These are phyloP conservation scores for Gandaritis pyraliata DNA, from an alignment of 2,888 invertebrate genomes.

Conservation along the genomic window DNA sequence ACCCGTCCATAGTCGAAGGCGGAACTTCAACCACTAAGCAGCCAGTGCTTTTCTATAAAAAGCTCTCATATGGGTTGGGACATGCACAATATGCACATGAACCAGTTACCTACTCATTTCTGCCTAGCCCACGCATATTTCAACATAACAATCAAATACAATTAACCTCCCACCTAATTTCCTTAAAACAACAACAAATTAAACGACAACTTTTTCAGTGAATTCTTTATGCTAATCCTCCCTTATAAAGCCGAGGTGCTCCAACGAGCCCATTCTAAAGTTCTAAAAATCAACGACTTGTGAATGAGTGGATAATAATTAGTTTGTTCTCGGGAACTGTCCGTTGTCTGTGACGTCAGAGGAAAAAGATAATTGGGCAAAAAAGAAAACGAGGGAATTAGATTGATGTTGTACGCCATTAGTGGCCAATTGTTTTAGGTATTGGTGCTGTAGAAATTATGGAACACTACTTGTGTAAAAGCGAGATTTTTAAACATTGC, in stretches of 20 bases:
- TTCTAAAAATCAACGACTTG: constrained; percentile 59
- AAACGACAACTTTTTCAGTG: constrained; percentile 20
- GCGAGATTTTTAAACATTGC: not conserved
- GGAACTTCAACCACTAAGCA: too few species aligned
- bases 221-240: constrained; percentile 22
- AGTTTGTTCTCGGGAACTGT: constrained; percentile 56
- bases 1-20: too few species aligned
- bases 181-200: constrained; percentile 12
- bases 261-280: constrained; percentile 27
- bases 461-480: constrained; percentile 14
- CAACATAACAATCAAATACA: constrained; percentile 5
- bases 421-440: constrained; percentile 49
- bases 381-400: constrained; percentile 54
- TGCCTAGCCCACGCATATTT: too few species aligned
- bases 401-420: constrained; percentile 58
- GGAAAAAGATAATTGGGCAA: constrained; percentile 65
- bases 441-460: constrained; percentile 37
- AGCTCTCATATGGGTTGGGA: too few species aligned
- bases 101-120: too few species aligned
- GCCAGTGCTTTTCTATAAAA: too few species aligned
- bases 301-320: constrained; percentile 75
- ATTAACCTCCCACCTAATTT: constrained; percentile 10
- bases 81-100: too few species aligned
- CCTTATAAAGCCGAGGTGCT: constrained; percentile 22
- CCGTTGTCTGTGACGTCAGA: constrained; percentile 50